Conservation (phyloP, 1,140 invertebrate genomes). For the Streblospio benedicti region DNA sequence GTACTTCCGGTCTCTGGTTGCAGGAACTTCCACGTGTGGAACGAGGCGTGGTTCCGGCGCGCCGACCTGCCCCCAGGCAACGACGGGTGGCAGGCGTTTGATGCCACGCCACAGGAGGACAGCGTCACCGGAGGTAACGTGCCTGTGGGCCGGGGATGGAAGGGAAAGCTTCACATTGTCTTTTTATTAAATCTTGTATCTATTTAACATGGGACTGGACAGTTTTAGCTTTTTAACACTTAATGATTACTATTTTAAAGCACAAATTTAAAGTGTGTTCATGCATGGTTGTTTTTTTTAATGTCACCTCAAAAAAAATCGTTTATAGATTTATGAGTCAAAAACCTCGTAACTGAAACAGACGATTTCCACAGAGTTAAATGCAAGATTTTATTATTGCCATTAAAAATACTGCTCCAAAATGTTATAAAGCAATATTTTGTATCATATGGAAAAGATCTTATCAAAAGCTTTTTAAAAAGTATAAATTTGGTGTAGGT, state of each 20-base stretch:
- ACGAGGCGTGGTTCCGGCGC: conserved; percentile 85
- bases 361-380: no score
- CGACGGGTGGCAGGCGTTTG: conserved; percentile 85
- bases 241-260: not conserved
- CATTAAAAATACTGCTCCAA: no score
- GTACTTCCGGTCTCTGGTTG: no score
- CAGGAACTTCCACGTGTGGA: conserved; percentile 91
- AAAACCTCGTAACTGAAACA: no score
- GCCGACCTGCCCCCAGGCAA: conserved; percentile 67
- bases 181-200: not conserved
- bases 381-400: no score
- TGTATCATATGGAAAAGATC: no score
- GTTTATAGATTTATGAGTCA: no score
- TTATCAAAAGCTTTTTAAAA: no score
- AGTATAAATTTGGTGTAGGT: no score
- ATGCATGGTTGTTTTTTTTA: not conserved
- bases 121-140: no score
- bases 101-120: conserved; percentile 82
- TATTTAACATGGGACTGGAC: not conserved
- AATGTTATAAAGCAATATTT: no score
- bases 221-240: not conserved
- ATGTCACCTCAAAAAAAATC: not conserved
- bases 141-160: no score
- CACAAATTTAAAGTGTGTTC: not conserved
- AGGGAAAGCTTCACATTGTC: not conserved